Base-by-base conservation (phyloP, 2,113 vertebrate species). In the Perca flavescens region DNA sequence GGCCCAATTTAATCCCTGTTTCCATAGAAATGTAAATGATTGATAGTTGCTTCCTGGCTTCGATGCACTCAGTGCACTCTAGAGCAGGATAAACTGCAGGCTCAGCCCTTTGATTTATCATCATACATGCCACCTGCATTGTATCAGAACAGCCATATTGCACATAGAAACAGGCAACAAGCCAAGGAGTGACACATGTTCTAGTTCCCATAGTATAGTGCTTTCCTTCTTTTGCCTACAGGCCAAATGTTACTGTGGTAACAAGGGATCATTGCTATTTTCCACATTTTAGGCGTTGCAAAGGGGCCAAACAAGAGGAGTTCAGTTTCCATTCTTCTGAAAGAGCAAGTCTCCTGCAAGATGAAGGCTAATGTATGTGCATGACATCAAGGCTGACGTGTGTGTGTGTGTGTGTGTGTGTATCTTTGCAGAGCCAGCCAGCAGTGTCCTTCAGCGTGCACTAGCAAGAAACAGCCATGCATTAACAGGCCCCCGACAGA, bases 381-480 rank as follows among this genome's bases (percentile, higher is more conserved):
- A 75, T 81, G 64, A 74, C 56, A 84, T 83, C 66, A 3, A 84
- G 61, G 60, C 28, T 74, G 47, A 79, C 14, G 5, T 80, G 16
- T 28, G 10, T 11, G 40, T 43, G 9, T 43, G 10, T 61, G 8
- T 40, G 9, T 61, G 58, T 74, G 50, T 61, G 65, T 77, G 62
- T 66, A n/a, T 81, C 10, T 84, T 61, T 83, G 75, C 64, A 56
- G 72, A 77, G 74, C 62, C 72, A 79, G 81, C 49, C 71, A 84
- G 73, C 64, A 58, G 79, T 77, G 90, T 83, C 90, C 89, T 93
- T 93, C 90, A 87, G 83, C 56, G 11, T 84, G 83, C 83, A 87
- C 78, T 15, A 84, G 74, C n/a, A 25, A 81, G 56, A 79, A 84
- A 84, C 83, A 78, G 86, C 73, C 90, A 87, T 81, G 89, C 88